Evolutionary conservation across 2,113 vertebrate species (phyloP).

Genomic region (Engraulis encrasicolus): DNA sequence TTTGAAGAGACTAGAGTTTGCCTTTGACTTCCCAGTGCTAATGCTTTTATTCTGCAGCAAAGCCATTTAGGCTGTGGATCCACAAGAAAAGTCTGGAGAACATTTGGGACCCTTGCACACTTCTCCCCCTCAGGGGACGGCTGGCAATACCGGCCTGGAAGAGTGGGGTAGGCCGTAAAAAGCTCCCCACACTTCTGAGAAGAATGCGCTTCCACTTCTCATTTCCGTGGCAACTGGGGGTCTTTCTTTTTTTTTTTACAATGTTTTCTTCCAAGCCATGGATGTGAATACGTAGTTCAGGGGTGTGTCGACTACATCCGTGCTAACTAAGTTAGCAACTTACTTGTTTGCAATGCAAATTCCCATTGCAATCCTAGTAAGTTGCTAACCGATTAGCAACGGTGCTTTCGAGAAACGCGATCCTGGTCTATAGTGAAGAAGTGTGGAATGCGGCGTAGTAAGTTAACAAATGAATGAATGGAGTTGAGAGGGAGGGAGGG

Average conservation of each 20-base stretch:
- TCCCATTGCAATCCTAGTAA: no score
- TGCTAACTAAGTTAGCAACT: no score
- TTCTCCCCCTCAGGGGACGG: constrained; percentile 12
- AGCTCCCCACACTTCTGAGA: constrained; percentile 22
- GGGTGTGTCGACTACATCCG: no score
- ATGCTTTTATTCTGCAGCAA: background rate
- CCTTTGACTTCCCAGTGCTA: background rate
- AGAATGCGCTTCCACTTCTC: constrained; percentile 44
- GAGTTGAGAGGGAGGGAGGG: background rate
- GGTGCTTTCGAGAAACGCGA: no score
- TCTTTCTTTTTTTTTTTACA: constrained; percentile 28
- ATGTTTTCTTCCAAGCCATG: no score
- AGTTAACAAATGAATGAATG: background rate
- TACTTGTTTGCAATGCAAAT: no score
- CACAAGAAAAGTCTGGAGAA: background rate
- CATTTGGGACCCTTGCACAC: no score
- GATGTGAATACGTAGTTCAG: no score
- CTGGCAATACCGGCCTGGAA: background rate
- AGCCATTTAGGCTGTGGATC: background rate
- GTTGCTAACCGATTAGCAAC: no score
- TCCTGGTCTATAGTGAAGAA: background rate
- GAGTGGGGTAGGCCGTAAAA: constrained; percentile 37
- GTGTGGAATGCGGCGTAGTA: background rate
- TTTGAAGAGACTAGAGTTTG: background rate
- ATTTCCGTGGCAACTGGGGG: constrained; percentile 43